Evolutionary conservation across 2,113 vertebrate genomes (phyloP), one percentile per base, ranked within the genome.

Genomic region (Caranx ignobilis): DNA sequence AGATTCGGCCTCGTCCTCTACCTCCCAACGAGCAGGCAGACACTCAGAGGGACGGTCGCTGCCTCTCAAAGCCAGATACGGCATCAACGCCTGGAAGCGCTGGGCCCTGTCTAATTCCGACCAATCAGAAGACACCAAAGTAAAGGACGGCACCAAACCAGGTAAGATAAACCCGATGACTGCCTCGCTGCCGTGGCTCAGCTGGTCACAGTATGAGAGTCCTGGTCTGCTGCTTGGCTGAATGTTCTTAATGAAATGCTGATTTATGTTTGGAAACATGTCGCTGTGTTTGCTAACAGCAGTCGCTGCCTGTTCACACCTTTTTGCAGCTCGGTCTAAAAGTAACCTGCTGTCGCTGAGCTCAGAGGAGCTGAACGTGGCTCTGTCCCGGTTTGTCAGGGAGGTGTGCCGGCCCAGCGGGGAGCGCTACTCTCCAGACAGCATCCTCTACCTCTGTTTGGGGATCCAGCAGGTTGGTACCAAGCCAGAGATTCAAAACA

Each of bases 381-480:
- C 96, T 43, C 90, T 99, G 86, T 95, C 96, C 48, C 94, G 89
- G 82, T 99, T 99, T 88, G 96, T 99, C 75, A 95, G 93, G 88
- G 98, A 99, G 92, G 96, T 97, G 71, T 96, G 96, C 80, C 92
- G 98, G 52, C 97, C 98, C 69, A 96, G 94, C 63, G 97, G 98
- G 72, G 96, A 98, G 79, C 95, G 90, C 87, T 99, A 99, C 87
- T 96, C 96, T 86, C 96, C 98, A 34, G 98, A 99, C 94, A 99
- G 98, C 93, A 96, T 98, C 88, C 96, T 98, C 93, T 99, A 99
- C 95, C 96, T 99, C 89, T 99, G 98, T 92, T 95, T 99, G 90
- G 96, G 97, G 67, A 98, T 99, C 90, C 98, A 99, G 90, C 96
- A 98, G 97, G 98, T 99, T 81, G 86, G 97, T 96, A 77, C 73